Base-by-base conservation (phyloP, 2,797 vertebrate species). In the Arctocebus calabarensis region DNA sequence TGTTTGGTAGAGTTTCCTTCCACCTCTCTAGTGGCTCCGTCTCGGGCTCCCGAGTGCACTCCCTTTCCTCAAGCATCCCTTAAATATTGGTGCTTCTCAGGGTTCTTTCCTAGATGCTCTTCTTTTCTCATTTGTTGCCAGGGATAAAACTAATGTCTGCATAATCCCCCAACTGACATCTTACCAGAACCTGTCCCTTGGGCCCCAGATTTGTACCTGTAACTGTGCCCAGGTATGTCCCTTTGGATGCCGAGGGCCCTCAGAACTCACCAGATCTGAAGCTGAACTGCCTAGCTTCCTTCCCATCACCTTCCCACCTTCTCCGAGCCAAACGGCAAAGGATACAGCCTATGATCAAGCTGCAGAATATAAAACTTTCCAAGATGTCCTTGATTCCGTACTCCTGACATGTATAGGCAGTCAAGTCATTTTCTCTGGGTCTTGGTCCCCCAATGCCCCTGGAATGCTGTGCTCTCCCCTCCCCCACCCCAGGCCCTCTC, bases 281-380 rank as follows among this genome's bases (percentile, higher is more conserved):
- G n/a, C 61, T 62, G 23, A 74, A 20, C 48, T 48, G 10, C 29
- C 66, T 12, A 3, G 68, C 32, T 91, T 19, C 43, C 84, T 70
- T 84, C 25, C 13, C 5, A 1, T 45, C 27, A 16, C 27, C 32
- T 48, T 90, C 40, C 84, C 9, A 57, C 3, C 2, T n/a, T 52
- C 59, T 81, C 61, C 6, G 52, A 40, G 59, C 3, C 29, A 92
- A 62, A 89, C 27, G 66, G 8, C n/a, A 90, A 87, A 75, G 37
- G 40, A 34, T 48, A 6, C 16, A 2, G 68, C 25, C 64, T 57
- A 14, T 88, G 84, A 75, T 16, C 19, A 45, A 25, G 29, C 34
- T n/a, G 20, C 68, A 55, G 84, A 61, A 90, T 71, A 55, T 83
- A 57, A 90, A 93, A 82, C 25, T 83, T 62, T 32, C 55, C 40